Evolutionary conservation across 1,140 invertebrate species (phyloP).

Genomic region (Drosophila albomicans): DNA sequence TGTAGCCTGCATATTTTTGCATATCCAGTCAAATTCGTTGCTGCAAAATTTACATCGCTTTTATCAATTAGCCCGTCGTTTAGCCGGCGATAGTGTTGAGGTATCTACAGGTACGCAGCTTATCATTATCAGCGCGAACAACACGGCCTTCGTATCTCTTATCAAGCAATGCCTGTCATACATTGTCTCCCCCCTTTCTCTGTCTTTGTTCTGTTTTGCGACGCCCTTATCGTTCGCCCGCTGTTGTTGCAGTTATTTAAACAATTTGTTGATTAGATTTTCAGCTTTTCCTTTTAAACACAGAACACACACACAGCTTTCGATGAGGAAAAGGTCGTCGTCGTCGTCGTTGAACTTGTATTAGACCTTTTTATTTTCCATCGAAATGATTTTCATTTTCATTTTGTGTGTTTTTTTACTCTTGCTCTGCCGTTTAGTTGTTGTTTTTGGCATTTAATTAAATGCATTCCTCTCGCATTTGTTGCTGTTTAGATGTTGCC

Average conservation of each 20-base stretch:
- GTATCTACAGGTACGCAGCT: constrained; percentile 7
- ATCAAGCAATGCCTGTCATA: constrained; percentile 38
- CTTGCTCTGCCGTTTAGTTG: background rate
- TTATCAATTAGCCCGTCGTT: constrained; percentile 55
- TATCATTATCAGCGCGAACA: constrained; percentile 16
- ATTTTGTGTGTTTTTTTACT: constrained; percentile 13
- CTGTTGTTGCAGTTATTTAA: constrained; percentile 76
- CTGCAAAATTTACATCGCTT: constrained; percentile 49
- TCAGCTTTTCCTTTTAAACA: constrained; percentile 36
- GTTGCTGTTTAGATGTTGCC: constrained; percentile 20
- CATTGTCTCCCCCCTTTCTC: background rate
- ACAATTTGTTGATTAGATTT: constrained; percentile 81
- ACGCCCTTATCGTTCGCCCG: background rate
- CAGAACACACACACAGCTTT: background rate
- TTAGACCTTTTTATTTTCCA: constrained; percentile 21
- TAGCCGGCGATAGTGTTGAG: background rate
- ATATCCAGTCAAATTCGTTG: constrained; percentile 35
- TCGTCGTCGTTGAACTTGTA: background rate
- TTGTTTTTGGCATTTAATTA: constrained; percentile 2
- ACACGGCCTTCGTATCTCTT: constrained; percentile 15
- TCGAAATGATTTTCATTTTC: constrained; percentile 53
- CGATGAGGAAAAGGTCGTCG: constrained; percentile 20
- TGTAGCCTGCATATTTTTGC: constrained; percentile 56
- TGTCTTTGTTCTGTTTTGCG: background rate
- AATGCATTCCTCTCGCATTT: constrained; percentile 24